phyloP scores from a whole-genome alignment of 2,797 vertebrate genomes.

The Dicrostonyx torquatus region DNA sequence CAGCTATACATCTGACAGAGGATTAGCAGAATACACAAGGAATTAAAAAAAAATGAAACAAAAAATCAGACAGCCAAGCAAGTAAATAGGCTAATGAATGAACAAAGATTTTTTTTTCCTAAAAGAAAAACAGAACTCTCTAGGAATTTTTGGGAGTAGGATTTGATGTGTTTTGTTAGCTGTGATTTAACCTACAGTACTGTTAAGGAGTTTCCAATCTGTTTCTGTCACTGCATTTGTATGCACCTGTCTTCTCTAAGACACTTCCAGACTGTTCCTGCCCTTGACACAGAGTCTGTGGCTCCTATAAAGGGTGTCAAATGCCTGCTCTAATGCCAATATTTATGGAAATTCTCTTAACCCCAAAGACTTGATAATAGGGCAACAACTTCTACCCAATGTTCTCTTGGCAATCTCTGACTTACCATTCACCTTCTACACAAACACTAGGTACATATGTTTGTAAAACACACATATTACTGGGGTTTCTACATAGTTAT shows the following conservation, averaged over 20 bases:
- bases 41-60: background rate
- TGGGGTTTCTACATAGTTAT: background rate
- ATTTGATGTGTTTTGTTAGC: background rate
- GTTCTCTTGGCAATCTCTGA: background rate
- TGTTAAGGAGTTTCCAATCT: background rate
- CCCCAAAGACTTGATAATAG: background rate
- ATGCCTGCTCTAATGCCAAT: background rate
- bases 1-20: background rate
- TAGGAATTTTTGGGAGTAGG: background rate
- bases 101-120: background rate
- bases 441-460: background rate
- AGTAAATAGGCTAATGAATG: background rate
- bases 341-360: slow-evolving; percentile 37
- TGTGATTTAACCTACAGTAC: background rate
- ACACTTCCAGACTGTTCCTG: background rate
- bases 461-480: background rate
- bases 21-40: background rate
- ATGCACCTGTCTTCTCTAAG: background rate
- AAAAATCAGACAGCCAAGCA: background rate
- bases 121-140: background rate
- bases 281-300: background rate
- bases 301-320: background rate
- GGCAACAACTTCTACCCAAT: background rate
- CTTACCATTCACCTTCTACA: background rate
- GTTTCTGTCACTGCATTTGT: background rate